Evolutionary conservation across 1,140 invertebrate species (phyloP), one percentile per base, ranked within the genome.

Genomic region (Sesamia nonagrioides): DNA sequence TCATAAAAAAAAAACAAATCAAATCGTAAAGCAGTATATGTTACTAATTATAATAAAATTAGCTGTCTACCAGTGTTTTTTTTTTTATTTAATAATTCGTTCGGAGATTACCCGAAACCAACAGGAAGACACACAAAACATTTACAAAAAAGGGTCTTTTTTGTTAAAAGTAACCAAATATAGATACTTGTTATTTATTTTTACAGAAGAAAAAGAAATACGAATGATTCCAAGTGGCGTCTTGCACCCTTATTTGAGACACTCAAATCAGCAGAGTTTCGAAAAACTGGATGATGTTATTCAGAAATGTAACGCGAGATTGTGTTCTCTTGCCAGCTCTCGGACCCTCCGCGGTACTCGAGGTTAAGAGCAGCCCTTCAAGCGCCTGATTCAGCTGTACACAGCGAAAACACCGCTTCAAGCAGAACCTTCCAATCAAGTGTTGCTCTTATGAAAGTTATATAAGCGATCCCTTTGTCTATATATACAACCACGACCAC

Each of bases 391-490:
- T 80, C 66, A 80, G 79, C 68, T 48, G 60, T 73, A 75, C 66
- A 80, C 68, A 63, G 76, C 66, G 56, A 68, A 56, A 80, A 80
- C 74, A 77, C 69, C 18, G 73, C 73, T 77, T 76, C 52, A 80
- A 72, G 42, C 63, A 40, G n/a, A 77, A 73, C 69, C 74, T 80
- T 66, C 33, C 18, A 21, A 74, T 76, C 18, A 33, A 77, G 79
- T 72, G 50, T 73, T 73, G 54, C 50, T 42, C 66, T 80, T 73
- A 63, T 80, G 68, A 77, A 80, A 80, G 68, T 80, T 77, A 77
- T 37, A 77, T 77, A 77, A 77, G 66, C 79, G 52, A 66, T 80
- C 54, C 42, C 56, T 80, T 80, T 77, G 48, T 66, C 69, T 40
- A 63, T 61, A 61, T 11, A 15, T 58, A 61, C 58, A 69, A 54